Conservation (phyloP, 1,140 invertebrate species). For the Anagrus nilaparvatae region DNA sequence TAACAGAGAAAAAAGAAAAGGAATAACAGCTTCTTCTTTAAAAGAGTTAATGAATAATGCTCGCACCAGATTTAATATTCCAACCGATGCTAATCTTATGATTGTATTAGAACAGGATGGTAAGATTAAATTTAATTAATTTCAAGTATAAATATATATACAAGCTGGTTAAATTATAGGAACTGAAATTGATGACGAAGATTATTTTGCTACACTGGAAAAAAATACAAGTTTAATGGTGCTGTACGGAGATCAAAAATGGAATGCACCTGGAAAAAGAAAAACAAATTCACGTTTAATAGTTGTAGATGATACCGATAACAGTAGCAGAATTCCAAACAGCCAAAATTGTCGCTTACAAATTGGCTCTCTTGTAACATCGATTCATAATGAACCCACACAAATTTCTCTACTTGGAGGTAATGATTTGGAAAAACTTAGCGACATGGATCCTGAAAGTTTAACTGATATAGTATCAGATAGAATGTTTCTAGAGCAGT, state of each 20-base stretch:
- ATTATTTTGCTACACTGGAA: constrained; percentile 76
- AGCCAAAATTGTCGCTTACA: constrained; percentile 8
- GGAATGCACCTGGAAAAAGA: constrained; percentile 42
- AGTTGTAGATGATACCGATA: constrained; percentile 58
- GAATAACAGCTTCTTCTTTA: constrained; percentile 63
- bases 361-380: constrained; percentile 49
- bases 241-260: constrained; percentile 61
- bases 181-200: constrained; percentile 80
- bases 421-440: constrained; percentile 66
- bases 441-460: constrained; percentile 77
- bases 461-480: constrained; percentile 67
- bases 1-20: constrained; percentile 65
- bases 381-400: constrained; percentile 65
- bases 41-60: constrained; percentile 56
- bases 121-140: constrained; percentile 14
- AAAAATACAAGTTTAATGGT: constrained; percentile 74
- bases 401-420: constrained; percentile 72
- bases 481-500: constrained; percentile 66
- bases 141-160: neutral
- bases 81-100: constrained; percentile 49
- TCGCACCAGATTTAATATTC: constrained; percentile 32
- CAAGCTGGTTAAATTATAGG: constrained; percentile 28
- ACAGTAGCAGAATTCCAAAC: constrained; percentile 24
- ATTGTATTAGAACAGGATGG: constrained; percentile 73
- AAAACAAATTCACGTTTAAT: constrained; percentile 44